Evolutionary conservation across 2,888 invertebrate genomes (phyloP).

Genomic region (Zeuzera pyrina): DNA sequence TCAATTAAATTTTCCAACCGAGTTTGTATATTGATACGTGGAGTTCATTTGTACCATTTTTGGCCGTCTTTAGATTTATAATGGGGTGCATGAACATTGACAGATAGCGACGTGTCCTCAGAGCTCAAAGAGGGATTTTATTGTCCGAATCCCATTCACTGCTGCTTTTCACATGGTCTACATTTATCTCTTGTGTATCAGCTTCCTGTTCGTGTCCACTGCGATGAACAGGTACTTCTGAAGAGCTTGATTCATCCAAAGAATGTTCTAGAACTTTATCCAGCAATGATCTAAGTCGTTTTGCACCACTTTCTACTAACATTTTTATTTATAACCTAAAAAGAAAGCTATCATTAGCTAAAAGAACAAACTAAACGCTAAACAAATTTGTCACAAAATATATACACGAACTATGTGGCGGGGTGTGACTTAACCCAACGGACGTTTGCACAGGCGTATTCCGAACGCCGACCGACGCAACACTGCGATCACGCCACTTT

Average conservation of each 20-base stretch:
- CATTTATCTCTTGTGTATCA: slow-evolving; percentile 1
- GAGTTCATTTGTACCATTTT: slow-evolving; percentile 1
- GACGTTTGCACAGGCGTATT: slow-evolving; percentile 5
- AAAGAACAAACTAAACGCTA: not conserved
- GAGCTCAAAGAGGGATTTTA: not conserved
- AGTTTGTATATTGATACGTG: slow-evolving; percentile 3
- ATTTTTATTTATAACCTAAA: slow-evolving; percentile 1
- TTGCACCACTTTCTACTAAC: not conserved
- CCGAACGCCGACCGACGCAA: slow-evolving; percentile 2
- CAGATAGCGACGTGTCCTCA: not conserved
- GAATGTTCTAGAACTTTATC: not conserved
- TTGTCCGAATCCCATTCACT: not conserved
- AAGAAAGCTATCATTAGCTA: not conserved
- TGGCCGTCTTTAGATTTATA: not conserved
- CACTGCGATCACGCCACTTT: slow-evolving; percentile 9
- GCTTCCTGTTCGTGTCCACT: slow-evolving; percentile 1
- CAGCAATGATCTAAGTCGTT: not conserved
- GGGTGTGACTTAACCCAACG: slow-evolving; percentile 11
- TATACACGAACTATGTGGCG: slow-evolving; percentile 9
- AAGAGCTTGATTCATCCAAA: slow-evolving; percentile 3
- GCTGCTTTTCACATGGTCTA: not conserved
- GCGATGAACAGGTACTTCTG: not conserved
- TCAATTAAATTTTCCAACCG: slow-evolving; percentile 5
- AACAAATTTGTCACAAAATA: not conserved
- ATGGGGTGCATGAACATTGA: not conserved